Conservation (phyloP, 2,797 vertebrate species). For the Sternarchorhynchus goeldii region DNA sequence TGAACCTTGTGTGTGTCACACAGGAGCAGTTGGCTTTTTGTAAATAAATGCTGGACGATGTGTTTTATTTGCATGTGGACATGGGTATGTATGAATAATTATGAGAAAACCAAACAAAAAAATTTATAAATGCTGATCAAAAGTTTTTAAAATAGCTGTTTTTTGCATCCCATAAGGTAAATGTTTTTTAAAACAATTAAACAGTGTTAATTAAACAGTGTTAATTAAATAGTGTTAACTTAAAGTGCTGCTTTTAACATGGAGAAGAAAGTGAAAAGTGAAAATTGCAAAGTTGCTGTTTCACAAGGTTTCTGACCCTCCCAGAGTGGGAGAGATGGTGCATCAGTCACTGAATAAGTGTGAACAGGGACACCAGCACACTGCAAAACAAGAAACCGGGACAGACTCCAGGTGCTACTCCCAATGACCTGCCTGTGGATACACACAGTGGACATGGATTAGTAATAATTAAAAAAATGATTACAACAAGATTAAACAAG, state of each 20-base stretch:
- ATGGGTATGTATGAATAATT: background rate
- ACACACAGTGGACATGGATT: constrained; percentile 48
- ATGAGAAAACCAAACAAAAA: background rate
- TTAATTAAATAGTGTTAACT: background rate
- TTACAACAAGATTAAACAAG: background rate
- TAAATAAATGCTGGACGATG: too few relatives aligned
- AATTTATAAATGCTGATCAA: background rate
- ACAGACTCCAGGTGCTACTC: constrained; percentile 60
- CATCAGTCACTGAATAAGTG: constrained; percentile 45
- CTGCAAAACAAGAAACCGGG: constrained; percentile 63
- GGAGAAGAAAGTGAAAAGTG: background rate
- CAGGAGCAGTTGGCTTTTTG: too few relatives aligned
- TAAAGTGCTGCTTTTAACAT: constrained; percentile 9
- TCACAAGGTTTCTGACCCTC: background rate
- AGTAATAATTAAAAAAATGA: constrained; percentile 30
- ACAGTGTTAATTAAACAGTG: background rate
- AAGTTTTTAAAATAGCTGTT: background rate
- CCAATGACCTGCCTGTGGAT: constrained; percentile 69
- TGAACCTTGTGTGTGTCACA: too few relatives aligned
- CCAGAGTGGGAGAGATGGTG: constrained; percentile 33
- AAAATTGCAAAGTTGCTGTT: background rate
- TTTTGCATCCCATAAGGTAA: background rate
- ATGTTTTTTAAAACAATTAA: background rate
- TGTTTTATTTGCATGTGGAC: too few relatives aligned
- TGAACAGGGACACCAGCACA: constrained; percentile 70